Evolutionary conservation across 2,888 invertebrate genomes (phyloP).

Genomic region (Hirtodrosophila trivittata): DNA sequence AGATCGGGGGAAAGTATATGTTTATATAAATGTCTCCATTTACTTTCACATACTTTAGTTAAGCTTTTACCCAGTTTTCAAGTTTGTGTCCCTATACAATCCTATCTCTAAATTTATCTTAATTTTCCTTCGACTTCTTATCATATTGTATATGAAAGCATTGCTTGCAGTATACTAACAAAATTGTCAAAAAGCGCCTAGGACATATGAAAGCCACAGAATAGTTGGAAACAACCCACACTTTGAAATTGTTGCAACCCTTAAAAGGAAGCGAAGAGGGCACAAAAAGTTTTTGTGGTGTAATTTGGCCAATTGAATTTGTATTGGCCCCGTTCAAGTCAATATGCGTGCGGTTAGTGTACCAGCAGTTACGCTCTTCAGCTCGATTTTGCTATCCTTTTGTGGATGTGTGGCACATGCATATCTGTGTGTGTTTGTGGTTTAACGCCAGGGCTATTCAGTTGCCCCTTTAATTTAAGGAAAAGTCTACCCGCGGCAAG

Average conservation of each 20-base stretch:
- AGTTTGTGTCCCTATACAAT: no score
- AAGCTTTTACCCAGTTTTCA: no score
- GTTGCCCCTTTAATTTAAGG: slow-evolving; percentile 26
- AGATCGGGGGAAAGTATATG: no score
- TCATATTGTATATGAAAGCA: no score
- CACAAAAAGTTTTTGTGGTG: slow-evolving; percentile 34
- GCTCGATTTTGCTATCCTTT: slow-evolving; percentile 3
- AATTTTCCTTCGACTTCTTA: no score
- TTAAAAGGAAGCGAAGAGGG: slow-evolving; percentile 1
- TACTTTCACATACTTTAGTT: no score
- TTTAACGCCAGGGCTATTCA: slow-evolving; percentile 41
- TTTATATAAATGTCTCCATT: no score
- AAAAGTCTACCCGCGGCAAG: slow-evolving; percentile 30
- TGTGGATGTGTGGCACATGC: slow-evolving; percentile 2
- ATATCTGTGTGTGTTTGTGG: slow-evolving; percentile 67
- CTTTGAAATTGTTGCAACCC: slow-evolving; percentile 36
- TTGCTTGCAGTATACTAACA: no score
- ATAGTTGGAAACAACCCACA: no score
- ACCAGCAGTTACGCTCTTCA: neutral
- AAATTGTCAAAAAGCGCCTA: no score
- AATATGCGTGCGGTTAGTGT: slow-evolving; percentile 18
- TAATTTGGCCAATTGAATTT: slow-evolving; percentile 73
- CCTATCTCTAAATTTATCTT: no score
- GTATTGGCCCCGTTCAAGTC: slow-evolving; percentile 43
- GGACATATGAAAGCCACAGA: no score